phyloP scores from a whole-genome alignment of 2,797 vertebrate genomes.

The Chelonia mydas region DNA sequence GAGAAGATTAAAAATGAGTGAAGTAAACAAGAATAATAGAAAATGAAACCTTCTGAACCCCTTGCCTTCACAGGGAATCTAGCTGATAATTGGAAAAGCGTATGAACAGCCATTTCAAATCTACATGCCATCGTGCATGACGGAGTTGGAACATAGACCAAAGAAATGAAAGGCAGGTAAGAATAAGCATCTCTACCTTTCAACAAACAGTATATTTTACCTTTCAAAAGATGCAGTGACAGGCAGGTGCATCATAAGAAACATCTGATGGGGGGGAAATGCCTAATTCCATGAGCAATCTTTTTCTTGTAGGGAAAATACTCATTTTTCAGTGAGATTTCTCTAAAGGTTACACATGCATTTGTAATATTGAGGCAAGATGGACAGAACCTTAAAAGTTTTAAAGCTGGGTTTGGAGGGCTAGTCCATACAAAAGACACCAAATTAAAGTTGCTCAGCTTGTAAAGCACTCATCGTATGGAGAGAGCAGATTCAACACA shows the following conservation, averaged over 20 bases:
- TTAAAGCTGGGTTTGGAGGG: slow-evolving; percentile 45
- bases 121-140: neutral
- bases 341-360: slow-evolving; percentile 45
- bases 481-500: slow-evolving; percentile 62
- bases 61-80: neutral
- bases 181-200: neutral
- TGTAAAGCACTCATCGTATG: slow-evolving; percentile 44
- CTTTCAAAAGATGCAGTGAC: neutral
- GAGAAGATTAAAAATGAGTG: neutral
- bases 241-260: neutral
- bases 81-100: slow-evolving; percentile 2
- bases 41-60: neutral
- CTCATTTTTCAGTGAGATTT: slow-evolving; percentile 29
- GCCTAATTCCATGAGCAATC: slow-evolving; percentile 22
- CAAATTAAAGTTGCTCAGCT: slow-evolving; percentile 55
- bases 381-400: slow-evolving; percentile 3
- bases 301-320: slow-evolving; percentile 35
- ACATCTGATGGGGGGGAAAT: slow-evolving; percentile 4
- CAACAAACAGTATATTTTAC: neutral
- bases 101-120: neutral
- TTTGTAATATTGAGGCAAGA: slow-evolving; percentile 55
- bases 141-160: neutral
- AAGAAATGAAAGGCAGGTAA: neutral
- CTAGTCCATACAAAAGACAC: slow-evolving; percentile 24
- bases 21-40: neutral